Evolutionary conservation across 1,140 invertebrate species (phyloP), one percentile per base, ranked within the genome.

Genomic region (Myzus persicae): DNA sequence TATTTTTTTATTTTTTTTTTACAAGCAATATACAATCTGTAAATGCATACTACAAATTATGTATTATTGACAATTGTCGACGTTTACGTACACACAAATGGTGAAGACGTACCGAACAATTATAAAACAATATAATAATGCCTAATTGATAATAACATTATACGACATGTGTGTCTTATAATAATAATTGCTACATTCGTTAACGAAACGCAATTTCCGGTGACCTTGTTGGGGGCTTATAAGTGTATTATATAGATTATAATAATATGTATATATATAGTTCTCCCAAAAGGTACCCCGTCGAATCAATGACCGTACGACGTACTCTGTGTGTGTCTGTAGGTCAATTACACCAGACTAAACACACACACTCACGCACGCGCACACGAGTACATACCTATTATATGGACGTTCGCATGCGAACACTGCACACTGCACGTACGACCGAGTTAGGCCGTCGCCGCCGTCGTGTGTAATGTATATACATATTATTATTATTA

Each of bases 321-420:
- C 36, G 54, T 82, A 44, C 59, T 76, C 42, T 31, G 91, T 84
- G 76, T 92, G 91, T 92, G 91, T 92, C 76, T 92, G 67, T 92
- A 92, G 91, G 91, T 92, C 91, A 92, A 92, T 92, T 92, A 92
- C 91, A 92, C 76, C 44, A 92, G 91, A 84, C 91, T 31, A 82
- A 92, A 84, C 76, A 76, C 90, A 38, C 67, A 20, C 42, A 20
- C 87, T 6, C 31, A 48, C 14, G 42, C 36, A 31, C 40, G 38
- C 82, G 22, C 40, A 7, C 14, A 42, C 51, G 89, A 51, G 51
- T 26, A n/a, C 14, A 51, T 9, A 38, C 8, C 18, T 38, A 67
- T 67, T 42, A 59, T 67, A 24, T 51, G 38, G 42, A 76, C 59
- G 59, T 76, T 67, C 4, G 59, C 59, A 67, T n/a, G 59, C 59